Evolutionary conservation across 2,113 vertebrate species (phyloP).

Genomic region (Silurus glanis): DNA sequence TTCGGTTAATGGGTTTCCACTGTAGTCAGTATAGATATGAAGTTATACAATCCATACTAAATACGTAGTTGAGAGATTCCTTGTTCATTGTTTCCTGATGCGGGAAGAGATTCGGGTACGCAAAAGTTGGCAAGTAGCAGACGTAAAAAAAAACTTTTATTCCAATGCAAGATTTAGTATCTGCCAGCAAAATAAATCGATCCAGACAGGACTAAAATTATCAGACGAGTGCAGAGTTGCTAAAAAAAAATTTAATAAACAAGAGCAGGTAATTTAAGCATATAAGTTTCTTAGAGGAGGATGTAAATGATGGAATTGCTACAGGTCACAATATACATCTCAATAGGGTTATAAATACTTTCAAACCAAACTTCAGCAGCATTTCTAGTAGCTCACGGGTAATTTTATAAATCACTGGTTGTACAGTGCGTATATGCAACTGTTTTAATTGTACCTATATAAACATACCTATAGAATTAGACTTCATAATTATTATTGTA

Average conservation of each 20-base stretch:
- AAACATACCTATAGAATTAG: neutral
- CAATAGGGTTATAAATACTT: neutral
- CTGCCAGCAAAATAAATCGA: neutral
- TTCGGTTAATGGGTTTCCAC: neutral
- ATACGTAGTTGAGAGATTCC: neutral
- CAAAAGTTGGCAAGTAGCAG: neutral
- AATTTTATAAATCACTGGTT: neutral
- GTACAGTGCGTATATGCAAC: neutral
- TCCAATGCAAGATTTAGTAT: neutral
- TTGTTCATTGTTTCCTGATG: neutral
- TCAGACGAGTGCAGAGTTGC: neutral
- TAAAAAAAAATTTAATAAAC: neutral
- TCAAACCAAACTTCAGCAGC: neutral
- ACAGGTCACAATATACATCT: neutral
- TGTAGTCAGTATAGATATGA: neutral
- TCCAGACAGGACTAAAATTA: neutral
- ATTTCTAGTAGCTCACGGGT: neutral
- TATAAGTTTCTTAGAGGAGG: neutral
- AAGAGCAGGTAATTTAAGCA: neutral
- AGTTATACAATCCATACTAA: neutral
- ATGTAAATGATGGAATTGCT: neutral
- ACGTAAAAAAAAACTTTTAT: neutral
- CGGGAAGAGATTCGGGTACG: too few relatives aligned
- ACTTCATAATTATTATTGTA: neutral
- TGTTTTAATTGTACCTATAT: neutral